phyloP scores from a whole-genome alignment of 2,888 invertebrate species.

The Aromia moschata region DNA sequence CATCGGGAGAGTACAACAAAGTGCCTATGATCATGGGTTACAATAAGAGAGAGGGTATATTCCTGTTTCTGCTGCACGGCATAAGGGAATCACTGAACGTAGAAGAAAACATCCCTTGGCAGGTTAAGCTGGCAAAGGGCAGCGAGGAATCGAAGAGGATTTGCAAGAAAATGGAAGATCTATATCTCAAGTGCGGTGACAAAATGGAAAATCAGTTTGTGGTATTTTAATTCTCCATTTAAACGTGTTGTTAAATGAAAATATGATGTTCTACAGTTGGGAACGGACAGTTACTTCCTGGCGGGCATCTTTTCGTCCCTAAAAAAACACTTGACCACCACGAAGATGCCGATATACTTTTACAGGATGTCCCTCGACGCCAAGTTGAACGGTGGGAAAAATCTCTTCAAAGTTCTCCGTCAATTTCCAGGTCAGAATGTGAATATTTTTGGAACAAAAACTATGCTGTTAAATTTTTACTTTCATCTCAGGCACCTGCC shows the following conservation, averaged over 20 bases:
- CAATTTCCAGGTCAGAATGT: too few relatives aligned
- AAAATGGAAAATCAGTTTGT: not conserved
- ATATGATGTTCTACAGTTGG: too few relatives aligned
- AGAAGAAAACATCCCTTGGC: not conserved
- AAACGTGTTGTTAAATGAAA: too few relatives aligned
- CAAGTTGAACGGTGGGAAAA: not conserved
- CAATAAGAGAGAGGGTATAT: conserved; percentile 55
- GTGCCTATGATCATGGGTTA: conserved; percentile 59
- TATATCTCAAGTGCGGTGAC: not conserved
- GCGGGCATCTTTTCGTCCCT: not conserved
- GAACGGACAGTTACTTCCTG: not conserved
- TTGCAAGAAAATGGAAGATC: not conserved
- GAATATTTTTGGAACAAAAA: not conserved
- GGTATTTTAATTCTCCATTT: too few relatives aligned
- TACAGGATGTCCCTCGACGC: not conserved
- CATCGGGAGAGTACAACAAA: conserved; percentile 53
- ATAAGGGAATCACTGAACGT: not conserved
- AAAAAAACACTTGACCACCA: not conserved
- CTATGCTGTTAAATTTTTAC: not conserved
- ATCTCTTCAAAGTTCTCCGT: too few relatives aligned
- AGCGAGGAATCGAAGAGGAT: not conserved
- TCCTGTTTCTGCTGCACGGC: too few relatives aligned
- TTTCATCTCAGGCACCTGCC: conserved; percentile 40
- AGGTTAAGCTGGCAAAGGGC: not conserved
- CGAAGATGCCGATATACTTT: not conserved